Evolutionary conservation across 2,113 vertebrate genomes (phyloP).

Genomic region (Delphinapterus leucas): DNA sequence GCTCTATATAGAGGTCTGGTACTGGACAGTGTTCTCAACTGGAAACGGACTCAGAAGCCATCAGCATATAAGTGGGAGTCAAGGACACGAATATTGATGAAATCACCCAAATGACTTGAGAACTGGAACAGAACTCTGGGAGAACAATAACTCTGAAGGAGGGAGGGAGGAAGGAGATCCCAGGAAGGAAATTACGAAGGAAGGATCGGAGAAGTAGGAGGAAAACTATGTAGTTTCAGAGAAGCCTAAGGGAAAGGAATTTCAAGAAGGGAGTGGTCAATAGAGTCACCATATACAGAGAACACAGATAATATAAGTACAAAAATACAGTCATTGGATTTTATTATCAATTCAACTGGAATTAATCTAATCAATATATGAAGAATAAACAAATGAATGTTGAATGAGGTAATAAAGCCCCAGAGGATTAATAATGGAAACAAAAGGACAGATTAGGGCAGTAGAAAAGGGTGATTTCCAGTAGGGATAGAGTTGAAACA

Average conservation of each 20-base stretch:
- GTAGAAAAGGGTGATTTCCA: not conserved
- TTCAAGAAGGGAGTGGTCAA: not conserved
- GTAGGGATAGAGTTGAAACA: not conserved
- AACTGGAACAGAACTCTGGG: not conserved
- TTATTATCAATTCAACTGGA: not conserved
- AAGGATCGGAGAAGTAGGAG: not conserved
- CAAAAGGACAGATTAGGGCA: not conserved
- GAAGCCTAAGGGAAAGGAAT: not conserved
- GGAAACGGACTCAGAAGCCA: not conserved
- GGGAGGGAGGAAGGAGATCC: not conserved
- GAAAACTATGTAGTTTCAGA: not conserved
- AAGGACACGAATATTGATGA: not conserved
- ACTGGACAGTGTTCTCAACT: not conserved
- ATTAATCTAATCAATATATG: not conserved
- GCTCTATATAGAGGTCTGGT: not conserved
- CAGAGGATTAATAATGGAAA: not conserved
- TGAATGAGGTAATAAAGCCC: not conserved
- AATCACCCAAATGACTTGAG: slow-evolving; percentile 2
- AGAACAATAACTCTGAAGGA: slow-evolving; percentile 21
- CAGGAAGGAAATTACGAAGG: not conserved
- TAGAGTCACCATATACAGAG: not conserved
- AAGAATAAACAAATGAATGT: slow-evolving; percentile 9
- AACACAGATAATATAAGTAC: not conserved
- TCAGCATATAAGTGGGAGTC: not conserved
- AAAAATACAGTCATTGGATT: not conserved